Percentiles rank a stretch among this genome's conserved stretches.
Conservation (phyloP, 2,797 vertebrate species). For the Anguilla anguilla region DNA sequence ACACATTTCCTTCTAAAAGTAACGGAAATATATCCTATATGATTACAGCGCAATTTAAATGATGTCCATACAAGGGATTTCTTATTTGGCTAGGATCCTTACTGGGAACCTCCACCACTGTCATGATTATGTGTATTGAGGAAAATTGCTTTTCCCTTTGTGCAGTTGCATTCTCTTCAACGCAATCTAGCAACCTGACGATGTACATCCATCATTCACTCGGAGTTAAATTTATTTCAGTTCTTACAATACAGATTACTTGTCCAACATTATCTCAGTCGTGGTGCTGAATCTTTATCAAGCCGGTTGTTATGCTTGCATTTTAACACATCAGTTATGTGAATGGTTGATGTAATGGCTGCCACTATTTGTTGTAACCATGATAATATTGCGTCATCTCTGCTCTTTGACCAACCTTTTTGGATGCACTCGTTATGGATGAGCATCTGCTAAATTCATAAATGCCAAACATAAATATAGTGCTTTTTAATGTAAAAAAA, state of each 20-base stretch:
- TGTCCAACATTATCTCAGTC: not conserved
- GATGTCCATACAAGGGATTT: not conserved
- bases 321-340: too few relatives aligned
- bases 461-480: too few relatives aligned
- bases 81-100: not conserved
- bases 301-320: too few relatives aligned
- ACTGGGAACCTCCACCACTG: not conserved
- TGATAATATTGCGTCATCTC: too few relatives aligned
- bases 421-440: too few relatives aligned
- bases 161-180: not conserved
- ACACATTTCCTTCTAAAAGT: not conserved
- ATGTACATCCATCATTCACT: not conserved
- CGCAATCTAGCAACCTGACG: not conserved
- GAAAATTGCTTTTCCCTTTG: not conserved
- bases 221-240: not conserved
- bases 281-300: not conserved
- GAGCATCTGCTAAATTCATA: too few relatives aligned
- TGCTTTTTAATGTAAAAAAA: too few relatives aligned
- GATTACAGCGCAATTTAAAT: not conserved
- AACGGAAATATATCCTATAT: not conserved
- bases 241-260: not conserved
- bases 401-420: too few relatives aligned
- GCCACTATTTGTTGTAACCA: too few relatives aligned
- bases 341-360: too few relatives aligned
- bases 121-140: not conserved